Evolutionary conservation across 2,888 invertebrate genomes (phyloP).

Genomic region (Lithodes maja): DNA sequence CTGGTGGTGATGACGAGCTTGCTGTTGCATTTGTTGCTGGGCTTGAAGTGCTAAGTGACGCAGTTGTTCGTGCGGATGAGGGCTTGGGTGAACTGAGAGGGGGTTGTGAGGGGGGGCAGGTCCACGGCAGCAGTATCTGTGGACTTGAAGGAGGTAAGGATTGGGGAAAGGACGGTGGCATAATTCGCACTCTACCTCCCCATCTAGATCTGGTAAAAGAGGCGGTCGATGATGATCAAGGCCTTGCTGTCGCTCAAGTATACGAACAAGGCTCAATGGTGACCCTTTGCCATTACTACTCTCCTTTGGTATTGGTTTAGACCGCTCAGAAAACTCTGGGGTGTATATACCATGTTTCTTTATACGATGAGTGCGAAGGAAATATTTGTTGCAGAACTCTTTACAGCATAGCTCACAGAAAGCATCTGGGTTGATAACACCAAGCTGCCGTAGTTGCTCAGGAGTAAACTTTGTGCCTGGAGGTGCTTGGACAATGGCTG

Average conservation of each 20-base stretch:
- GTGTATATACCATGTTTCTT: conserved; percentile 97
- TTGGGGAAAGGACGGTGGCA: conserved; percentile 75
- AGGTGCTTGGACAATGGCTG: conserved; percentile 69
- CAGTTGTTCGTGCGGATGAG: conserved; percentile 48
- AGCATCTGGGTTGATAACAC: conserved; percentile 78
- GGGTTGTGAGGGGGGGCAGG: conserved; percentile 69
- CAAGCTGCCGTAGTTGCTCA: conserved; percentile 84
- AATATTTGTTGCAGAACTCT: conserved; percentile 84
- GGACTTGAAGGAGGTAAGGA: conserved; percentile 75
- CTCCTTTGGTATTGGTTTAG: conserved; percentile 60
- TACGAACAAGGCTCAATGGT: conserved; percentile 55
- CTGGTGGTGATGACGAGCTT: conserved; percentile 3
- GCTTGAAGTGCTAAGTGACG: conserved; percentile 50
- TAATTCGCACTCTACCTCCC: conserved; percentile 74
- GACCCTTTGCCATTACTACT: conserved; percentile 22
- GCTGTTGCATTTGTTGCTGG: conserved; percentile 56
- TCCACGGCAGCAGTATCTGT: conserved; percentile 75
- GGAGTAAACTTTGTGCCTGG: conserved; percentile 78
- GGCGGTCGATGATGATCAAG: conserved; percentile 50
- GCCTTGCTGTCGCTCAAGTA: conserved; percentile 54
- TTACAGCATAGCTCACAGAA: conserved; percentile 84
- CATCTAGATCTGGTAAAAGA: conserved; percentile 70
- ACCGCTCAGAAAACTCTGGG: conserved; percentile 68
- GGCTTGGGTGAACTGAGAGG: conserved; percentile 50
- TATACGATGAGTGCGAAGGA: conserved; percentile 95